Evolutionary conservation across 64 coral and sea anemone genomes (phyloP).

Genomic region (Montipora sp.): DNA sequence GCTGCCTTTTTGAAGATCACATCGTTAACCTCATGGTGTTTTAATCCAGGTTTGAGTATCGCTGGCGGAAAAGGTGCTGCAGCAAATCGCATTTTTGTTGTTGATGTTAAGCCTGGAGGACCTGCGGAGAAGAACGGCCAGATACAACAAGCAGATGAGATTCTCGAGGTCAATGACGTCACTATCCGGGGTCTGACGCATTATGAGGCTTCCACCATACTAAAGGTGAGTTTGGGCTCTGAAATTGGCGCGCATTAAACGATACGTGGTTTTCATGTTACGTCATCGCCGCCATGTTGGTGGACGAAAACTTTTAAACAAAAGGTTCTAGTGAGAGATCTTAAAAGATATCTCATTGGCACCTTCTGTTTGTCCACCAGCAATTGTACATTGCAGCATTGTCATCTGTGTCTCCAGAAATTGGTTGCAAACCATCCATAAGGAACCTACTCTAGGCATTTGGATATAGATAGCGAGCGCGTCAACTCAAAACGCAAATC

Average conservation of each 20-base stretch:
- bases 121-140: slow-evolving; percentile 87
- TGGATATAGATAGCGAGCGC: too few relatives aligned
- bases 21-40: background rate
- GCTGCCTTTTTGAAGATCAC: background rate
- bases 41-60: slow-evolving; percentile 86
- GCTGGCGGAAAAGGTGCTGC: slow-evolving; percentile 93
- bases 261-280: background rate
- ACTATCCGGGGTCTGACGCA: slow-evolving; percentile 87
- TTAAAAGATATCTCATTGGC: too few relatives aligned
- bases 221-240: slow-evolving; percentile 35
- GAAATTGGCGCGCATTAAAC: too few relatives aligned
- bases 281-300: too few relatives aligned
- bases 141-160: slow-evolving; percentile 95
- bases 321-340: too few relatives aligned
- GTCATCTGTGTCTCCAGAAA: too few relatives aligned
- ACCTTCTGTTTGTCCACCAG: too few relatives aligned
- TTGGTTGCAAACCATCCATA: too few relatives aligned
- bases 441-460: too few relatives aligned
- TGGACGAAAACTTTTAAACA: too few relatives aligned
- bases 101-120: slow-evolving; percentile 93
- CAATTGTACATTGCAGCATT: too few relatives aligned
- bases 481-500: too few relatives aligned
- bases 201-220: slow-evolving; percentile 91
- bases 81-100: slow-evolving; percentile 94
- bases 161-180: slow-evolving; percentile 94